A percentile compares a stretch with the other conserved stretches of the same genome.
phyloP scores from a whole-genome alignment of 2,888 invertebrate species.

The Xanthostigma xanthostigma region DNA sequence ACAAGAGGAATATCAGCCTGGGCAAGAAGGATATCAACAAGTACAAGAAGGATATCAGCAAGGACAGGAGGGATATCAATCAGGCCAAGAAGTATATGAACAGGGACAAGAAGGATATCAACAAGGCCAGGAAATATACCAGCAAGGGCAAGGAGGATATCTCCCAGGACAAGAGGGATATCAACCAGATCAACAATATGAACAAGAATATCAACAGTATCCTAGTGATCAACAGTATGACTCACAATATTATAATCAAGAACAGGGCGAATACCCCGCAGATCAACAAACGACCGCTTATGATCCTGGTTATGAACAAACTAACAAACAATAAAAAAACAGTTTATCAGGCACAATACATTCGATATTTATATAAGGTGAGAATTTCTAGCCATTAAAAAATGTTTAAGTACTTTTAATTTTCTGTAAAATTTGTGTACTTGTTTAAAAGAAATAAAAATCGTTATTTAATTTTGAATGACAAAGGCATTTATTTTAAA shows the following conservation, averaged over 20 bases:
- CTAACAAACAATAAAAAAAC: too few relatives aligned
- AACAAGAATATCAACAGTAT: conserved; percentile 22
- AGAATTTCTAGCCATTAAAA: too few relatives aligned
- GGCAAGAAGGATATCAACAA: conserved; percentile 18
- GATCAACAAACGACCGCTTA: conserved; percentile 1
- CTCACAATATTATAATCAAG: neutral
- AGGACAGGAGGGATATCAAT: conserved; percentile 11
- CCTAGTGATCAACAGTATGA: conserved; percentile 17
- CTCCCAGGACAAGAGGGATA: conserved; percentile 16
- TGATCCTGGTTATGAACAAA: too few relatives aligned
- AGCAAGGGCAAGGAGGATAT: conserved; percentile 4
- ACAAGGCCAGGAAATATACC: conserved; percentile 16
- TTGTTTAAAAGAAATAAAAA: too few relatives aligned
- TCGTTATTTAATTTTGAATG: too few relatives aligned
- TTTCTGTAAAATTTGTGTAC: too few relatives aligned
- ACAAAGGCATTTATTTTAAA: too few relatives aligned
- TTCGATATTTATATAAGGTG: too few relatives aligned
- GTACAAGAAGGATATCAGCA: conserved; percentile 13
- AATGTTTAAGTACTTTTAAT: too few relatives aligned
- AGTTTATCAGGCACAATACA: too few relatives aligned
- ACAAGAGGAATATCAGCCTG: conserved; percentile 14
- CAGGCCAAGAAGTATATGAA: conserved; percentile 17
- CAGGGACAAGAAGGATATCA: neutral
- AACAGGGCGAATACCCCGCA: conserved; percentile 6
- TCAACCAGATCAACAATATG: conserved; percentile 12